Evolutionary conservation across 2,797 vertebrate species (phyloP).

Genomic region (Siniperca obscura): DNA sequence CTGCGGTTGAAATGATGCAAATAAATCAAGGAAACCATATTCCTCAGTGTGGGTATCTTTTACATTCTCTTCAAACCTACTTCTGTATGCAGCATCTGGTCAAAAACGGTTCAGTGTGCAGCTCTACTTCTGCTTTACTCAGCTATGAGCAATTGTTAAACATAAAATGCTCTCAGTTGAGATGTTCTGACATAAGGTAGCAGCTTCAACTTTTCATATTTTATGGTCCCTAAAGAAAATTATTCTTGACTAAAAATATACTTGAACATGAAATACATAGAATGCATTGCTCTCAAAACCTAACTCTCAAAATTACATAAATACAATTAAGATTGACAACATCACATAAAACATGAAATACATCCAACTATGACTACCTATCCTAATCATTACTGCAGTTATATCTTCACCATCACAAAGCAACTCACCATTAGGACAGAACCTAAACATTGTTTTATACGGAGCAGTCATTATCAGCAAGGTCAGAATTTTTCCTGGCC

Average conservation of each 20-base stretch:
- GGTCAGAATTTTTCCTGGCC: constrained; percentile 3
- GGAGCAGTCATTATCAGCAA: constrained; percentile 13
- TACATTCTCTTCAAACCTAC: constrained; percentile 53
- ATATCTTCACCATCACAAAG: constrained; percentile 1
- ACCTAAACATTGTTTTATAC: constrained; percentile 34
- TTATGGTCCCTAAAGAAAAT: constrained; percentile 25
- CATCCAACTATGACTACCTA: background rate
- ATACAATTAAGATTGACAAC: background rate
- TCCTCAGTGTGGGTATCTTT: constrained; percentile 68
- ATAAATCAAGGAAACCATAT: constrained; percentile 74
- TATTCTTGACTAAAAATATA: constrained; percentile 26
- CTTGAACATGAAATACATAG: constrained; percentile 7
- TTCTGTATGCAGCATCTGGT: constrained; percentile 64
- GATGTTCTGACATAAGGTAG: constrained; percentile 17
- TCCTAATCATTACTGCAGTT: constrained; percentile 7
- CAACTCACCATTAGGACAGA: constrained; percentile 11
- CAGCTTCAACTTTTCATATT: constrained; percentile 11
- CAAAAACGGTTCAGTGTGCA: constrained; percentile 53
- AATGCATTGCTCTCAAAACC: background rate
- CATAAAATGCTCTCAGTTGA: constrained; percentile 25
- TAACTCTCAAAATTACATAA: background rate
- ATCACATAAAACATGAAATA: constrained; percentile 8
- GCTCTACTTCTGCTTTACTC: constrained; percentile 39
- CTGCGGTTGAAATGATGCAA: constrained; percentile 69
- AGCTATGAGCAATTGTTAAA: constrained; percentile 30